phyloP scores from a whole-genome alignment of 2,113 vertebrate species.

The Baryphthengus martii region DNA sequence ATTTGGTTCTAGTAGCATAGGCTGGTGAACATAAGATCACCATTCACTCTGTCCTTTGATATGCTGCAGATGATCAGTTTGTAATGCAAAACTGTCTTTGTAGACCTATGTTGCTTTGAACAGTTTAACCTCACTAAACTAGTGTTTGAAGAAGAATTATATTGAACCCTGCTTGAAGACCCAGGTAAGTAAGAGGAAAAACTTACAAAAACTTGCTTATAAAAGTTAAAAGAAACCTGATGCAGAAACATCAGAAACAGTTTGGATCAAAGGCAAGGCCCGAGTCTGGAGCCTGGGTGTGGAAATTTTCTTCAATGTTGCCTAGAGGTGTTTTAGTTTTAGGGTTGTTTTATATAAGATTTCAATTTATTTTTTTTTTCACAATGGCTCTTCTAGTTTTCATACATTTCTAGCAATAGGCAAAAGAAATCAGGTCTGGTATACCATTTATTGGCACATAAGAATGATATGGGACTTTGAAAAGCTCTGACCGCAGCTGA shows the following conservation, averaged over 20 bases:
- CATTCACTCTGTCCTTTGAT: background rate
- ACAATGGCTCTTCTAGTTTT: background rate
- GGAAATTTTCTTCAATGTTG: background rate
- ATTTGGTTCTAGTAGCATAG: background rate
- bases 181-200: background rate
- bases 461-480: background rate
- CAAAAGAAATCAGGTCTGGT: background rate
- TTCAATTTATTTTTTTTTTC: fast-evolving
- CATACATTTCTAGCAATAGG: background rate
- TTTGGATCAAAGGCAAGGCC: background rate
- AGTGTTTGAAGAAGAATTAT: background rate
- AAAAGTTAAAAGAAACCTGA: background rate
- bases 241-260: background rate
- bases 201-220: background rate
- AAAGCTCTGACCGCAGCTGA: background rate
- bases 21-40: background rate
- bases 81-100: background rate
- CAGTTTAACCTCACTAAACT: background rate
- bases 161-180: background rate
- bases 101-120: background rate
- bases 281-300: background rate
- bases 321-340: background rate
- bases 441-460: background rate
- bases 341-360: background rate
- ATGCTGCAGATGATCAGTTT: background rate